phyloP scores from a whole-genome alignment of 2,888 invertebrate species.

The Mythimna lalbum region DNA sequence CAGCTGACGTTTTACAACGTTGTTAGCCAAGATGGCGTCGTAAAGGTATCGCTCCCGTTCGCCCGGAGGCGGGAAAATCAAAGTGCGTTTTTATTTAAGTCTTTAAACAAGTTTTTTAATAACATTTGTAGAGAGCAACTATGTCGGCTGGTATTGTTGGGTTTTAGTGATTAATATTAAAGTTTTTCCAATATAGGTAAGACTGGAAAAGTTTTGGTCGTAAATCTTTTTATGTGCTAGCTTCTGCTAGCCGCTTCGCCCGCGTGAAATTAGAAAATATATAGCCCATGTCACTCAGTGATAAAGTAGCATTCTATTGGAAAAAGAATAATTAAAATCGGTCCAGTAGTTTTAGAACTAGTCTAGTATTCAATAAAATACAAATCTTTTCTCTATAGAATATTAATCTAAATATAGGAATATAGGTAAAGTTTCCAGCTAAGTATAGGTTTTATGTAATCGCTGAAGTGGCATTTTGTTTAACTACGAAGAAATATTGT shows the following conservation, averaged over 20 bases:
- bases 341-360: too few relatives aligned
- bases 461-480: background rate
- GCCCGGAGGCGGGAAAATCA: conserved; percentile 42
- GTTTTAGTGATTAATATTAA: conserved; percentile 19
- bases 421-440: background rate
- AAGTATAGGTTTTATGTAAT: background rate
- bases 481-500: background rate
- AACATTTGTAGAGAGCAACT: conserved; percentile 15
- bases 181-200: conserved; percentile 18
- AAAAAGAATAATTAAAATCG: too few relatives aligned
- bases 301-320: too few relatives aligned
- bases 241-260: too few relatives aligned
- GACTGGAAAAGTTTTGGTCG: background rate
- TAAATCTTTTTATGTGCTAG: background rate
- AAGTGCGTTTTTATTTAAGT: conserved; percentile 50
- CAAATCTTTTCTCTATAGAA: too few relatives aligned
- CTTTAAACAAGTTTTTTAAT: conserved; percentile 54
- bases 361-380: too few relatives aligned
- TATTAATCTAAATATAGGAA: too few relatives aligned
- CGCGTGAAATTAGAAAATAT: too few relatives aligned
- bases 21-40: conserved; percentile 49
- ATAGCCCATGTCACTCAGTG: too few relatives aligned
- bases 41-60: conserved; percentile 53
- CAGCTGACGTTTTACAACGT: conserved; percentile 57
- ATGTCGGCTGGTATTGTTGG: background rate